Evolutionary conservation across 2,888 invertebrate species (phyloP), one percentile per base, ranked within the genome.

Genomic region (Plemyria rubiginata): DNA sequence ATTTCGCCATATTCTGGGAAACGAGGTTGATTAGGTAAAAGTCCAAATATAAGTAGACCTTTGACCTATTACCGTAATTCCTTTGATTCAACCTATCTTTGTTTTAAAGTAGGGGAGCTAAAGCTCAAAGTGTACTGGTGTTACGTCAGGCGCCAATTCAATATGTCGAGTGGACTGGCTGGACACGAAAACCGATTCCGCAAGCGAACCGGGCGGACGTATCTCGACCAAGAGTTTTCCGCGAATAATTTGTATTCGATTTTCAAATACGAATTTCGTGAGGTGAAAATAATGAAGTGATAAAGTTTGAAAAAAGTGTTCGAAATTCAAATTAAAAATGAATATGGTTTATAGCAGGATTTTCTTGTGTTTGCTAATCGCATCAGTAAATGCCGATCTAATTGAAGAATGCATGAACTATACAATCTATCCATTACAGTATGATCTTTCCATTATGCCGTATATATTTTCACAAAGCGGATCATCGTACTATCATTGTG

Each of bases 391-490:
- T 36, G 85, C 79, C 11, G 78, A 81, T 62, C 71, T 83, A 36
- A 70, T 85, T 13, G 92, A 92, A 74, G 91, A 92, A 70, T 92
- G 92, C 71, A 75, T 92, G 13, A 90, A 92, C 68, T 92, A 90
- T 49, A 91, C 91, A 54, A 85, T 92, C 51, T 92, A 92, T 67
- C 92, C 92, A 62, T 81, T 90, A 65, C 88, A 92, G 66, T 92
- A 92, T 49, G 92, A 92, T 55, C 59, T 92, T 0, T 84, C 79
- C 1, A 76, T 92, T 54, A 84, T 73, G 13, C 92, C 92, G 0
- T 82, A 85, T 49, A 71, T 90, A 51, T 79, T 77, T 41, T 75
- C 70, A 8, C 43, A 7, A 16, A 79, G 78, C 1, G 72, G 67
- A 40, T 83, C 85, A 16, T 87, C 85, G 36, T 88, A 83, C 72